A percentile compares a stretch with the other conserved stretches of the same genome.
Evolutionary conservation across 1,140 invertebrate species (phyloP).

Genomic region (Conopomorpha cramerella): DNA sequence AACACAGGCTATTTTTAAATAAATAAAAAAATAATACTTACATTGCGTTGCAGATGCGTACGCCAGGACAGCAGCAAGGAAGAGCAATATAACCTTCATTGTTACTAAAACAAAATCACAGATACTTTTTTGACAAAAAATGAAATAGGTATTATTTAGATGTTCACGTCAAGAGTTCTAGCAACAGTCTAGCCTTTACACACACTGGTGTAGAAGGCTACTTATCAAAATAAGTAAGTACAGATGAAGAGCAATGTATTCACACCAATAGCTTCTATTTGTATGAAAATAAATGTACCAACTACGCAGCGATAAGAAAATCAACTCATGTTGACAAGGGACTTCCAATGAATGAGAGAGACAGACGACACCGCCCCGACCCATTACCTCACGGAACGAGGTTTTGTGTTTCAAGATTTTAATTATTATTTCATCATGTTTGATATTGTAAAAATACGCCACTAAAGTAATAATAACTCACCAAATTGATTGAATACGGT

Average conservation of each 20-base stretch:
- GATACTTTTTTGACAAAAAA: constrained; percentile 38
- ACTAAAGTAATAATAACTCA: neutral
- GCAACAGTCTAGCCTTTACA: constrained; percentile 72
- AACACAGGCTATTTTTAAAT: no score
- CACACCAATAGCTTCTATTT: constrained; percentile 19
- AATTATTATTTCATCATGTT: neutral
- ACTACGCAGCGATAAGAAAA: constrained; percentile 47
- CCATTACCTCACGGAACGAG: constrained; percentile 20
- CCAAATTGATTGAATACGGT: neutral
- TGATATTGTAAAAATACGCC: constrained; percentile 1
- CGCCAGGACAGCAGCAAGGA: constrained; percentile 31
- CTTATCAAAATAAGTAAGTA: constrained; percentile 37
- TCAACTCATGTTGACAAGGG: constrained; percentile 41
- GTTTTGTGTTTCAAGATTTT: constrained; percentile 41
- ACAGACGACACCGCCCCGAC: constrained; percentile 11
- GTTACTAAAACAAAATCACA: constrained; percentile 42
- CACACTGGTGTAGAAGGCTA: constrained; percentile 87
- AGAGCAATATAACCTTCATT: constrained; percentile 55
- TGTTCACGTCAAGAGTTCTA: constrained; percentile 15
- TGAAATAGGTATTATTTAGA: constrained; percentile 12
- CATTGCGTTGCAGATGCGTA: constrained; percentile 53
- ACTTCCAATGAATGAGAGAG: constrained; percentile 16
- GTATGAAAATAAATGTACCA: constrained; percentile 36
- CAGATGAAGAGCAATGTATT: constrained; percentile 24
- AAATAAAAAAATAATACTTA: constrained; percentile 35